Conservation (phyloP, 1,140 invertebrate genomes). For the Hylyphantes graminicola region DNA sequence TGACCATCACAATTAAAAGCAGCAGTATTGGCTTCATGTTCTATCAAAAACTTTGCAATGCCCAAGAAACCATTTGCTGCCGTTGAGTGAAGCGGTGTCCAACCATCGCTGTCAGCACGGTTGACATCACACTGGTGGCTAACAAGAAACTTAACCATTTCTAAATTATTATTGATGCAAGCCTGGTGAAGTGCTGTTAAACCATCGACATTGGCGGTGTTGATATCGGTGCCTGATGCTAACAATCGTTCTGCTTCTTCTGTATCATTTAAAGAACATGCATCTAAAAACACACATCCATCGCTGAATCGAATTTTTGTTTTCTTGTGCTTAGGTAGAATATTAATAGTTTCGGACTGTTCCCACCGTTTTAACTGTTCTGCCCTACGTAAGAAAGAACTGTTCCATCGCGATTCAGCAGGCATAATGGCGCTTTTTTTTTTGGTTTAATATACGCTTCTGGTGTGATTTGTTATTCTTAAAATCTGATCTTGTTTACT, state of each 20-base stretch:
- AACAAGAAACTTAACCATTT: slow-evolving; percentile 98
- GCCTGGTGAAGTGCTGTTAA: slow-evolving; percentile 98
- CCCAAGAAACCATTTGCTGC: slow-evolving; percentile 92
- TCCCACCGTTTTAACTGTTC: slow-evolving; percentile 97
- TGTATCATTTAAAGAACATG: slow-evolving; percentile 94
- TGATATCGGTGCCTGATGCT: slow-evolving; percentile 92
- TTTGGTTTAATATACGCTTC: slow-evolving; percentile 5
- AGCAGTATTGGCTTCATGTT: slow-evolving; percentile 91
- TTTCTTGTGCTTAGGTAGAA: slow-evolving; percentile 72
- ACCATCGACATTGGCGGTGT: slow-evolving; percentile 97
- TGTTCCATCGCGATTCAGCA: slow-evolving; percentile 65
- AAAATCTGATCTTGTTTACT: background rate
- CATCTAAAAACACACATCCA: slow-evolving; percentile 95
- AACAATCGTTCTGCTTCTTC: slow-evolving; percentile 92
- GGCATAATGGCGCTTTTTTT: slow-evolving; percentile 45
- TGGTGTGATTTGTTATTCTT: background rate
- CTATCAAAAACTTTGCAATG: slow-evolving; percentile 88
- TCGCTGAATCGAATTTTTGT: slow-evolving; percentile 90
- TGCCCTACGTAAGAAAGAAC: slow-evolving; percentile 90
- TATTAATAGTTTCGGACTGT: slow-evolving; percentile 93
- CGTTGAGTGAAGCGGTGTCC: slow-evolving; percentile 98
- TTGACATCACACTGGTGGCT: slow-evolving; percentile 95
- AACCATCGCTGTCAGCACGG: slow-evolving; percentile 97
- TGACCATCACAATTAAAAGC: slow-evolving; percentile 98
- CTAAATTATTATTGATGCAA: slow-evolving; percentile 98